Evolutionary conservation across 2,797 vertebrate species (phyloP).

Genomic region (Micropoecilia bifurca): DNA sequence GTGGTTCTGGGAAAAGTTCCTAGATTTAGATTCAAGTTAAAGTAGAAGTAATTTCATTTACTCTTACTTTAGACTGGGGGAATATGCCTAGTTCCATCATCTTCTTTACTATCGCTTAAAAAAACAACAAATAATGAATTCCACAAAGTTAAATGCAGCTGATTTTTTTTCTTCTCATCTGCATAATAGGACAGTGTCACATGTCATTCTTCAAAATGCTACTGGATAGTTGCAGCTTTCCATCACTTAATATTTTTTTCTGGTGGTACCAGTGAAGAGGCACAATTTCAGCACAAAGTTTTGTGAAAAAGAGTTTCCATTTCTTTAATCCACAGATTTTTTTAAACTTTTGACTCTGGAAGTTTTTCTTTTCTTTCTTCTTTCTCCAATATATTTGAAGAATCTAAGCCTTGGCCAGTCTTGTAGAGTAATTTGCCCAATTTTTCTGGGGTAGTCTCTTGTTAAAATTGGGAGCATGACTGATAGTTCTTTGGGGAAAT

Average conservation of each 20-base stretch:
- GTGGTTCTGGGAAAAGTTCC: not conserved
- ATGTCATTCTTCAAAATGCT: constrained; percentile 13
- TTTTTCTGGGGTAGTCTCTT: constrained; percentile 17
- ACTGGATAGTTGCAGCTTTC: constrained; percentile 1
- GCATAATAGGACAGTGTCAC: not conserved
- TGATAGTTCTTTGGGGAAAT: constrained; percentile 20
- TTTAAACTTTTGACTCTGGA: constrained; percentile 13
- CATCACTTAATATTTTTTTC: constrained; percentile 14
- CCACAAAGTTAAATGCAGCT: not conserved
- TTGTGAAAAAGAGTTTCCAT: not conserved
- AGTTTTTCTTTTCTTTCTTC: constrained; percentile 5
- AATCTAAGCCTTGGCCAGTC: constrained; percentile 23
- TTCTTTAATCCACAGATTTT: constrained; percentile 10
- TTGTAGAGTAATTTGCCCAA: constrained; percentile 12
- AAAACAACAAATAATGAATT: not conserved
- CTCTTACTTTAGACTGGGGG: not conserved
- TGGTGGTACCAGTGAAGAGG: constrained; percentile 7
- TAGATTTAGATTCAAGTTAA: not conserved
- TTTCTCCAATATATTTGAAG: not conserved
- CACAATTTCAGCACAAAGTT: not conserved
- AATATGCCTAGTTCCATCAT: not conserved
- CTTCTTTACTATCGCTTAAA: not conserved
- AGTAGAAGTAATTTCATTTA: not conserved
- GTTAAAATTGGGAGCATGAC: constrained; percentile 27
- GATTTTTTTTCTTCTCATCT: constrained; percentile 1